These are phyloP conservation scores for Tadarida brasiliensis DNA, from an alignment of 2,797 vertebrate genomes.

Conservation along the genomic window DNA sequence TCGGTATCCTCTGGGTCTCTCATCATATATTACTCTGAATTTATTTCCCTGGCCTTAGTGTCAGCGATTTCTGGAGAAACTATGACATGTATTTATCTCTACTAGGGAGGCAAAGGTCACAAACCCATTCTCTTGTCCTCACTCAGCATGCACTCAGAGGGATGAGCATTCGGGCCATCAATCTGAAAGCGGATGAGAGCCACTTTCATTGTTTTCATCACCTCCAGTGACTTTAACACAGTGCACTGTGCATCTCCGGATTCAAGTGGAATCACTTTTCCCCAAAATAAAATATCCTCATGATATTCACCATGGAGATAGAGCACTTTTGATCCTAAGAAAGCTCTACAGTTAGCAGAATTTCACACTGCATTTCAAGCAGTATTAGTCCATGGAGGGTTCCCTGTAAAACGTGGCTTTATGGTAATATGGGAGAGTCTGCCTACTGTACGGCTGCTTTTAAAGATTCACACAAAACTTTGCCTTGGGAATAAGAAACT, in stretches of 20 bases:
- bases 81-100: background rate
- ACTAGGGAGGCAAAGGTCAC: background rate
- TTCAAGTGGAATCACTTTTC: background rate
- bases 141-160: background rate
- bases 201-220: slow-evolving; percentile 22
- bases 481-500: background rate
- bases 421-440: background rate
- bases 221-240: background rate
- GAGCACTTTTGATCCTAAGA: background rate
- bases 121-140: background rate
- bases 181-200: background rate
- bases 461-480: background rate
- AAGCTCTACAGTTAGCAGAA: background rate
- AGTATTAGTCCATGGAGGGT: background rate
- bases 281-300: background rate
- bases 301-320: background rate
- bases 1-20: background rate
- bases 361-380: slow-evolving; percentile 2
- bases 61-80: background rate
- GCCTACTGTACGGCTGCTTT: background rate
- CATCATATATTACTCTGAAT: background rate
- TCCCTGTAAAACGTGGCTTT: background rate
- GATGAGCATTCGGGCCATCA: background rate
- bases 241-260: background rate
- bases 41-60: background rate